Conservation (phyloP, 2,888 invertebrate species). For the Leptopterna dolabrata region DNA sequence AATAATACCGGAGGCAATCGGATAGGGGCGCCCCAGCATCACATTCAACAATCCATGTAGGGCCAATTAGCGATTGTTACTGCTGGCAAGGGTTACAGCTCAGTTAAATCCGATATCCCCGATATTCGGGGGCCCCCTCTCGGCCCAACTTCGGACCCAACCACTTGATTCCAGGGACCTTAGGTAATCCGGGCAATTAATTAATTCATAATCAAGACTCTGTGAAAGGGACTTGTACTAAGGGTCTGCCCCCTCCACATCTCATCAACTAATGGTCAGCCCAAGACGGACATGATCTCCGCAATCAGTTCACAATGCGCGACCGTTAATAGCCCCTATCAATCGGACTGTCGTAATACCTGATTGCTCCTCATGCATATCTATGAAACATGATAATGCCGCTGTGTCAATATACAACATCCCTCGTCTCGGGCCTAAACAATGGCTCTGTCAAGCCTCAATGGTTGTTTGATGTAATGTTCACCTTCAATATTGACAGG, state of each 20-base stretch:
- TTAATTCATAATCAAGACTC: conserved; percentile 43
- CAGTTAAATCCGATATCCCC: conserved; percentile 22
- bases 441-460: conserved; percentile 6
- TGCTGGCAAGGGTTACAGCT: not conserved
- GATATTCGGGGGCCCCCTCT: not conserved
- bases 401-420: not conserved
- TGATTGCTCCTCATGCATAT: conserved; percentile 45
- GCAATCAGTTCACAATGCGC: conserved; percentile 39
- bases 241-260: not conserved
- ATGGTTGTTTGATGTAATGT: conserved; percentile 35
- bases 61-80: conserved; percentile 43
- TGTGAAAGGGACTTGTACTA: not conserved
- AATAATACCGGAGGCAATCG: conserved; percentile 35
- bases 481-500: conserved; percentile 16
- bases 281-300: conserved; percentile 42
- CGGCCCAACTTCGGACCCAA: not conserved
- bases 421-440: conserved; percentile 5
- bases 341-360: conserved; percentile 31
- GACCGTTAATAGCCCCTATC: conserved; percentile 47
- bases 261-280: conserved; percentile 49
- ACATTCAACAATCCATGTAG: conserved; percentile 42
- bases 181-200: conserved; percentile 38
- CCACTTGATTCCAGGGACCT: conserved; percentile 24
- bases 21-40: conserved; percentile 18
- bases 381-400: conserved; percentile 9